Base-by-base conservation (phyloP, 2,888 invertebrate species). In the Dascillus cervinus region DNA sequence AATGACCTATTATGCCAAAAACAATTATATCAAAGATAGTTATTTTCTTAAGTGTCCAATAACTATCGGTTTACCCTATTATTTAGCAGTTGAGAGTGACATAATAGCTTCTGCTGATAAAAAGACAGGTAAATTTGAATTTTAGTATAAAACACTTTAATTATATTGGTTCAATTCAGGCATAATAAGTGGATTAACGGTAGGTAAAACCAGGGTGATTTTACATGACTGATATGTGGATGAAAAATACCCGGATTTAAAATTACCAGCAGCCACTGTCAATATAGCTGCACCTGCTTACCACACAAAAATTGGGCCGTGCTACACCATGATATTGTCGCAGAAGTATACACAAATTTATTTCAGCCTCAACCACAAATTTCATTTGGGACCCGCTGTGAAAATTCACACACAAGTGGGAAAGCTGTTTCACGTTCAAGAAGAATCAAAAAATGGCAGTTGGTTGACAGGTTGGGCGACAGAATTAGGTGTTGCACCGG, bases 221-320 rank as follows among this genome's bases (percentile, higher is more conserved):
- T 61, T 83, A 10, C 70, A 73, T 13, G 81, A 81, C 53, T 69
- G 72, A 37, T 79, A 82, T 56, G 72, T 78, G 5, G 67, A 74
- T 30, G 69, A 70, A 32, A 59, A 57, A 21, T 71, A 70, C 40
- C 66, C 69, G 6, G 64, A 68, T 0, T 32, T 62, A 14, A 72
- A 73, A 46, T 60, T 76, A 10, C 77, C 81, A 11, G 68, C 71
- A 11, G 83, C 87, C 0, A 69, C 69, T 14, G 64, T 90, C 11
- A 75, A 79, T 41, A 82, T 91, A 1, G 77, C 81, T 4, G 65
- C 72, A 29, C 82, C 87, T 0, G 71, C 73, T 8, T 80, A 79
- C 88, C 89, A 0, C 73, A 82, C 48, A 74, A 76, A 50, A 84
- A 80, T 53, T 86, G 83, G 79, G 73, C 81, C 2, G 70, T 89